Evolutionary conservation across 2,113 vertebrate species (phyloP).

Genomic region (Caloenas nicobarica): DNA sequence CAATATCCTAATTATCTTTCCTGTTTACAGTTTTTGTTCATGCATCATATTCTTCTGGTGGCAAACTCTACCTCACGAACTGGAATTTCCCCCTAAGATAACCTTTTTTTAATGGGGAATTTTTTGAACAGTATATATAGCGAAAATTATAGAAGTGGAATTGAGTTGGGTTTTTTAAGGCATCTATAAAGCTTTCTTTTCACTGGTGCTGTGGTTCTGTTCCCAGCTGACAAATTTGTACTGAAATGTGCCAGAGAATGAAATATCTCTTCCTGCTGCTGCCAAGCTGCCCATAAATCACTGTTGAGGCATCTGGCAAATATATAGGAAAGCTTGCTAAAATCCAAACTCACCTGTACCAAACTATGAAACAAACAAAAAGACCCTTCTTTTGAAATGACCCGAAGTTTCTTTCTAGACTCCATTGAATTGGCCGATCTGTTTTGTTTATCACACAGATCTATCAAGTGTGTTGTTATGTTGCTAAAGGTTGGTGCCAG

Average conservation of each 20-base stretch:
- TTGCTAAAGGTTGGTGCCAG: background rate
- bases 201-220: background rate
- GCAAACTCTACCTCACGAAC: background rate
- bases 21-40: background rate
- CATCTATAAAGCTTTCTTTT: background rate
- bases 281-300: conserved; percentile 15
- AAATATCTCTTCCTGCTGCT: background rate
- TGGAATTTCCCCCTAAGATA: background rate
- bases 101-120: background rate
- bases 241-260: background rate
- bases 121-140: background rate
- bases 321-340: background rate
- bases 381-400: background rate
- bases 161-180: background rate
- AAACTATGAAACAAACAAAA: background rate
- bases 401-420: background rate
- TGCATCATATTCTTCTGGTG: background rate
- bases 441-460: background rate
- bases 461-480: background rate
- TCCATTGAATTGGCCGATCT: background rate
- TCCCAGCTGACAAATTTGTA: background rate
- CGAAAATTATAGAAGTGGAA: background rate
- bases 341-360: background rate
- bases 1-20: background rate
- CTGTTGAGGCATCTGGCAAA: background rate